A percentile compares a stretch with the other conserved stretches of the same genome.
Conservation (phyloP, 2,113 vertebrate species). For the Alouatta palliata region DNA sequence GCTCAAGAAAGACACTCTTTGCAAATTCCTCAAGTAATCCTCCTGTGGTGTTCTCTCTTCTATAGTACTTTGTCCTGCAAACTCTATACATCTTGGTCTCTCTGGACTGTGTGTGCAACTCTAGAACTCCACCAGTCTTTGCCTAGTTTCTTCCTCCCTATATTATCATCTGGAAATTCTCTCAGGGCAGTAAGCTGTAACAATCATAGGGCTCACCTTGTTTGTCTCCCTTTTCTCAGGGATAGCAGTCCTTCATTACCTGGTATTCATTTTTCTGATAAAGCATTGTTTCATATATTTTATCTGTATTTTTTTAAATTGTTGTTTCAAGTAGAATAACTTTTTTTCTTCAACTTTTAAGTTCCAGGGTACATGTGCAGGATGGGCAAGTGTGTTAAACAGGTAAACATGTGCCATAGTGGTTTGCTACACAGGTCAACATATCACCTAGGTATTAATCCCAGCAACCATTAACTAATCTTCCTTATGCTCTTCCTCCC, state of each 20-base stretch:
- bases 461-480: too few species aligned
- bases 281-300: background rate
- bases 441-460: too few species aligned
- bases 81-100: background rate
- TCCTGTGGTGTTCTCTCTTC: background rate
- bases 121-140: background rate
- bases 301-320: background rate
- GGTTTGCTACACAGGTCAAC: too few species aligned
- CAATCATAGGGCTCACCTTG: background rate
- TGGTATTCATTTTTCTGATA: background rate
- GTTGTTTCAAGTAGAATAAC: background rate
- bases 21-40: background rate
- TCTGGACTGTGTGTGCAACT: background rate
- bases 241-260: background rate
- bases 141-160: background rate
- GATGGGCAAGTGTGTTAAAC: too few species aligned
- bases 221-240: background rate
- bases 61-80: background rate
- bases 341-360: too few species aligned
- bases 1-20: background rate
- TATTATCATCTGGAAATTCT: background rate
- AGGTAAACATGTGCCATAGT: too few species aligned
- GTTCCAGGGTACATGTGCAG: too few species aligned
- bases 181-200: background rate
- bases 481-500: too few species aligned